phyloP scores from a whole-genome alignment of 2,888 invertebrate genomes.

The Kuschelorhynchus macadamiae region DNA sequence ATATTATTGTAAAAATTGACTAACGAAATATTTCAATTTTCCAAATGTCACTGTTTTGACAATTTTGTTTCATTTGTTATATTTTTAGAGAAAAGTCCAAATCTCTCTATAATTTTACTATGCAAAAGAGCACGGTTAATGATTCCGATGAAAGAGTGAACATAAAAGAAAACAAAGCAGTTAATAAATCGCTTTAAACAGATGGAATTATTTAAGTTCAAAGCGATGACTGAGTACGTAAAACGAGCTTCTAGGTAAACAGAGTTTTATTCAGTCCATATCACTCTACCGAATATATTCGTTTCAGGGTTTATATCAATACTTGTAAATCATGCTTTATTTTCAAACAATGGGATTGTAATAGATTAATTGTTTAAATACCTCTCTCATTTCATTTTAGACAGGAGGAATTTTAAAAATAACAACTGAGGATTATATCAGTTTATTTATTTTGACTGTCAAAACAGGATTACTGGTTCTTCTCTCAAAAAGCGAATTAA shows the following conservation, averaged over 20 bases:
- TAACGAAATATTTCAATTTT: too few species aligned
- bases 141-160: constrained; percentile 58
- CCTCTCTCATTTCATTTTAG: constrained; percentile 24
- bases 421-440: background rate
- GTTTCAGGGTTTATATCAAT: constrained; percentile 27
- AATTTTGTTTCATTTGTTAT: too few species aligned
- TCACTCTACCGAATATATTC: constrained; percentile 8
- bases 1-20: too few species aligned
- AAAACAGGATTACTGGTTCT: too few species aligned
- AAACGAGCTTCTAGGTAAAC: constrained; percentile 60
- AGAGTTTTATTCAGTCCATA: constrained; percentile 57
- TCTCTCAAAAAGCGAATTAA: too few species aligned
- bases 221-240: constrained; percentile 61
- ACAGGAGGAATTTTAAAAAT: constrained; percentile 27
- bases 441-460: background rate
- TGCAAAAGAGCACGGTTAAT: constrained; percentile 52
- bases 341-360: constrained; percentile 41
- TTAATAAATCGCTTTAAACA: constrained; percentile 59
- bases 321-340: constrained; percentile 42
- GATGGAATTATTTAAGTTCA: constrained; percentile 60
- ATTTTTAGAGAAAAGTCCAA: constrained; percentile 22
- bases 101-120: constrained; percentile 1
- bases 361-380: constrained; percentile 36
- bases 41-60: too few species aligned
- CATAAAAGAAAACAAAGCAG: constrained; percentile 60